phyloP scores from a whole-genome alignment of 92 coral and sea anemone species.

The Siderastrea siderea region DNA sequence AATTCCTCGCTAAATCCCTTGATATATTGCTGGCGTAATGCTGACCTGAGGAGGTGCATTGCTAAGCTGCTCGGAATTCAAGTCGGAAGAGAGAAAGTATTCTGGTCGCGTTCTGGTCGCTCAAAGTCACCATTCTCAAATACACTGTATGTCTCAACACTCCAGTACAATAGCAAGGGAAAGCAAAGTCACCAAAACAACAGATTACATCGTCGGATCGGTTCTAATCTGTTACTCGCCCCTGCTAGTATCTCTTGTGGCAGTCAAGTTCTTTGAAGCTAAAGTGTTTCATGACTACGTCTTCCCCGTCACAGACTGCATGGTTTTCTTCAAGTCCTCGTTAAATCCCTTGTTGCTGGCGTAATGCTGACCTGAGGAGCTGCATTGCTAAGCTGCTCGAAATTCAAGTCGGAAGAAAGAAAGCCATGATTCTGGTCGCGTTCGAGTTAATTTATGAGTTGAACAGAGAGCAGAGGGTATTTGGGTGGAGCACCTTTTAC shows the following conservation, averaged over 20 bases:
- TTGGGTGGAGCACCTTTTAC: too few relatives aligned
- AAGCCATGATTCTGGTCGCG: not conserved
- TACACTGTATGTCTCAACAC: not conserved
- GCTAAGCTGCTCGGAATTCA: not conserved
- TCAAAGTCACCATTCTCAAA: constrained; percentile 23
- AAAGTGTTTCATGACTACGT: constrained; percentile 28
- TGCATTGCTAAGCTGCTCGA: not conserved
- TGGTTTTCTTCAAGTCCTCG: constrained; percentile 29
- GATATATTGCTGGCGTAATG: constrained; percentile 45
- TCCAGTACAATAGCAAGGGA: not conserved
- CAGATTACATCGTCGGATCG: constrained; percentile 28
- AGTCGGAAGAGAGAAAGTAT: not conserved
- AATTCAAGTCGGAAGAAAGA: not conserved
- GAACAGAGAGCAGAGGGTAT: too few relatives aligned
- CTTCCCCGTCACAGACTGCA: constrained; percentile 35
- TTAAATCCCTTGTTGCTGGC: constrained; percentile 41
- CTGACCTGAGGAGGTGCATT: constrained; percentile 17
- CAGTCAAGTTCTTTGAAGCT: constrained; percentile 18
- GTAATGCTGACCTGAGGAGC: constrained; percentile 23
- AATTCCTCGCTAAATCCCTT: constrained; percentile 35
- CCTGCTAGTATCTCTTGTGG: constrained; percentile 14
- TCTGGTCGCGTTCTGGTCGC: not conserved
- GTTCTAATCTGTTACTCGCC: constrained; percentile 28
- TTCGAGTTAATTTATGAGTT: too few relatives aligned
- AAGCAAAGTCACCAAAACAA: constrained; percentile 31